These are phyloP conservation scores for Melipona quadrifasciata DNA, from an alignment of 1,140 invertebrate species.

Conservation along the genomic window DNA sequence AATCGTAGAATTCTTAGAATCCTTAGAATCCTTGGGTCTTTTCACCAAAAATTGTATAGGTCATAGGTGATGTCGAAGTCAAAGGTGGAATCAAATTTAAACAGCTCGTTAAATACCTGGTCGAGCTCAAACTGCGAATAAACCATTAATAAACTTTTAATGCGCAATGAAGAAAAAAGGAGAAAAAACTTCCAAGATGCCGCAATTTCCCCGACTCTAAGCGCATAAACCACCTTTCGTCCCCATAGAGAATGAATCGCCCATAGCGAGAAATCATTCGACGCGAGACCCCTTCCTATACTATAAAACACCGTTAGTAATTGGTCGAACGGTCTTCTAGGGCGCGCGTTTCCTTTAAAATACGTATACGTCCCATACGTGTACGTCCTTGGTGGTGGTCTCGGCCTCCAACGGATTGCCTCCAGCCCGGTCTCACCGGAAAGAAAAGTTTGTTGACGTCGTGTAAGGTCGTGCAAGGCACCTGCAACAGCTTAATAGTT, in stretches of 20 bases:
- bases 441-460: slow-evolving; percentile 55
- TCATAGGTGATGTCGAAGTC: too few relatives aligned
- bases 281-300: too few relatives aligned
- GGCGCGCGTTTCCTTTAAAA: slow-evolving; percentile 28
- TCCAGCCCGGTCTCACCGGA: background rate
- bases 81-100: too few relatives aligned
- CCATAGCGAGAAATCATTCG: background rate
- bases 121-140: too few relatives aligned
- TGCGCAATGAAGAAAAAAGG: background rate
- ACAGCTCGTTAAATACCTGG: too few relatives aligned
- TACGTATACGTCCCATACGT: too few relatives aligned
- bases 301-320: slow-evolving; percentile 24
- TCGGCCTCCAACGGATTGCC: slow-evolving; percentile 1
- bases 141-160: too few relatives aligned
- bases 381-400: slow-evolving; percentile 2
- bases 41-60: too few relatives aligned
- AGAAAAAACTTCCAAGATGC: background rate
- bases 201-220: too few relatives aligned
- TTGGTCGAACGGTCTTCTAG: slow-evolving; percentile 23
- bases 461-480: slow-evolving; percentile 64
- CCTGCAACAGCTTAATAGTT: slow-evolving; percentile 71
- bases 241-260: background rate
- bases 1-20: too few relatives aligned
- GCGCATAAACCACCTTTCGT: background rate
- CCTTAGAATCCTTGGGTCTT: too few relatives aligned